Base-by-base conservation (phyloP, 2,113 vertebrate species). In the Myotis yumanensis region DNA sequence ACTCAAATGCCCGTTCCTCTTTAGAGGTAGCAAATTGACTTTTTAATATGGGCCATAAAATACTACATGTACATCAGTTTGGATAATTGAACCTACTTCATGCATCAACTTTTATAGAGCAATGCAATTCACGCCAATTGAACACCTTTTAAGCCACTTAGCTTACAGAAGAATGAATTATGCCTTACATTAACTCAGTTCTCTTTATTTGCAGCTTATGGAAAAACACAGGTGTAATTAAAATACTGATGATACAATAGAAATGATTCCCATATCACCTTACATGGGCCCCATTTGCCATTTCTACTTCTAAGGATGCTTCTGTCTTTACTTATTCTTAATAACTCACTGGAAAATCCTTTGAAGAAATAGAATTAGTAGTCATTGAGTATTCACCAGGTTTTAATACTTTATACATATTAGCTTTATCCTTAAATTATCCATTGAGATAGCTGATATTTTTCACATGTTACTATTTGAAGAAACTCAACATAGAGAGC, bases 111-210 rank as follows among this genome's bases (percentile, higher is more conserved):
- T 96, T 95, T 95, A 82, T 59, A 93, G 77, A 76, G 64, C 90
- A 86, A 94, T 28, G 59, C n/a, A 96, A 90, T 91, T 85, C 81
- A 92, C 0, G 14, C 40, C 15, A 93, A 86, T 17, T 77, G 66
- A 93, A 93, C 11, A 95, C 9, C 46, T 90, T 90, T 90, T 81
- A 96, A 89, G 28, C 23, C n/a, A 91, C 7, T 90, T 69, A 75
- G 35, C 90, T 88, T 96, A 90, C 57, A 84, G 30, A 93, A 73
- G 64, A 84, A 84, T 96, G 79, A 94, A 92, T 95, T 90, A 82
- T 88, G 48, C 32, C 68, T 75, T 69, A 52, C 4, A 88, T 92
- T 86, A 93, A 96, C 43, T 95, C 52, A 91, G 15, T 84, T 92
- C 68, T 68, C 88, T 94, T 95, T 64, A 81, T 79, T 46, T 73